A percentile compares a stretch with the other conserved stretches of the same genome.
These are phyloP conservation scores for Drosophila santomea DNA, from an alignment of 1,140 invertebrate species.

Conservation along the genomic window DNA sequence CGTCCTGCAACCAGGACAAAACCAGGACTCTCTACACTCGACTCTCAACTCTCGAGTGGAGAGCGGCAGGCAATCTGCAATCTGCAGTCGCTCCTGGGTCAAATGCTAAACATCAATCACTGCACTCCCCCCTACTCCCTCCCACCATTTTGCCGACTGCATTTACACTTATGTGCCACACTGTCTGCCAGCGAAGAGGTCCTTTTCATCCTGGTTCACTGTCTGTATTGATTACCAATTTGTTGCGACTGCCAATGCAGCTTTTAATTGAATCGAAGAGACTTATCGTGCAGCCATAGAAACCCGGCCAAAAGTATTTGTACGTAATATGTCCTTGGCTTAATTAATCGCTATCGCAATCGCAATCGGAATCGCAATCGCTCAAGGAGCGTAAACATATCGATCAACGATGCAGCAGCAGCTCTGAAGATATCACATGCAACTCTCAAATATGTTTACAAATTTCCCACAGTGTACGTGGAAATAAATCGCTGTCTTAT, in stretches of 20 bases:
- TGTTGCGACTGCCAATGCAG: constrained; percentile 26
- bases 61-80: constrained; percentile 29
- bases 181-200: too few relatives aligned
- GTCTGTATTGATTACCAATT: constrained; percentile 29
- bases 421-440: too few relatives aligned
- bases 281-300: constrained; percentile 10
- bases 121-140: not conserved
- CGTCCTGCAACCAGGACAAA: constrained; percentile 17
- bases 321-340: constrained; percentile 10
- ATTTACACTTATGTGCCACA: not conserved
- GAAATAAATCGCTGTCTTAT: too few relatives aligned
- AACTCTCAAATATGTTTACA: too few relatives aligned
- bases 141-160: not conserved
- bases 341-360: constrained; percentile 4
- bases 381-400: not conserved
- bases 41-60: not conserved
- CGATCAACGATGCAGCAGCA: too few relatives aligned
- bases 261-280: constrained; percentile 34
- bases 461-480: too few relatives aligned
- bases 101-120: constrained; percentile 64
- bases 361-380: too few relatives aligned
- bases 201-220: too few relatives aligned
- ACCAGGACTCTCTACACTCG: not conserved
- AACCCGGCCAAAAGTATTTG: constrained; percentile 1
- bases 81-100: constrained; percentile 27